Conservation (phyloP, 2,888 invertebrate genomes). For the Dryadula phaetusa region DNA sequence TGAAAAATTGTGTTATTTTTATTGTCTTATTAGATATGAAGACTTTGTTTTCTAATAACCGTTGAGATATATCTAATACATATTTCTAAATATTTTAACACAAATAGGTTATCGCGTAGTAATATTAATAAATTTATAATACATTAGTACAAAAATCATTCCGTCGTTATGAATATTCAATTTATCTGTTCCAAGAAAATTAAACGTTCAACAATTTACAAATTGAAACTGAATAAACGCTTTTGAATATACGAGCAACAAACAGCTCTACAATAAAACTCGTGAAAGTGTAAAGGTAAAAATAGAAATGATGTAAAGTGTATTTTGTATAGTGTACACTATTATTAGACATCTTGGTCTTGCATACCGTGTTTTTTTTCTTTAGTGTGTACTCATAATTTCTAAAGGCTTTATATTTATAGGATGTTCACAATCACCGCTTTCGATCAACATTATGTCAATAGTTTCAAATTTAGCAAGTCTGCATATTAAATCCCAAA, state of each 20-base stretch:
- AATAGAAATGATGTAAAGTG: not conserved
- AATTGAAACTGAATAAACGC: slow-evolving; percentile 17
- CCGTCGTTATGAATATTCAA: slow-evolving; percentile 12
- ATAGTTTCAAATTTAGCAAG: too few relatives aligned
- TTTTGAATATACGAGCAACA: slow-evolving; percentile 18
- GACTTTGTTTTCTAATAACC: too few relatives aligned
- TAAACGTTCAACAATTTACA: slow-evolving; percentile 24
- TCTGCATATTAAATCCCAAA: not conserved
- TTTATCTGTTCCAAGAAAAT: slow-evolving; percentile 32
- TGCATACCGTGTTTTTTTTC: too few relatives aligned
- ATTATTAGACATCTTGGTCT: too few relatives aligned
- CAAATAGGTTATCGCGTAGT: not conserved
- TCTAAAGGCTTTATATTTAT: too few relatives aligned
- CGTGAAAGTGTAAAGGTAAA: not conserved
- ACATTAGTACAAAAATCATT: slow-evolving; percentile 3
- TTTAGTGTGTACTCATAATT: too few relatives aligned
- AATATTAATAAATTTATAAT: slow-evolving; percentile 1
- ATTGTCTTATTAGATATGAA: too few relatives aligned
- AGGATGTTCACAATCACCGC: too few relatives aligned
- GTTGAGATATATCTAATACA: not conserved
- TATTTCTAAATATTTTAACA: not conserved
- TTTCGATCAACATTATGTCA: too few relatives aligned
- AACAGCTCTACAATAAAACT: not conserved
- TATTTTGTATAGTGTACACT: too few relatives aligned
- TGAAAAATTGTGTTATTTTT: too few relatives aligned